A percentile compares a stretch with the other conserved stretches of the same genome.
These are phyloP conservation scores for Phyllotreta striolata DNA, from an alignment of 2,888 invertebrate species.

Conservation along the genomic window DNA sequence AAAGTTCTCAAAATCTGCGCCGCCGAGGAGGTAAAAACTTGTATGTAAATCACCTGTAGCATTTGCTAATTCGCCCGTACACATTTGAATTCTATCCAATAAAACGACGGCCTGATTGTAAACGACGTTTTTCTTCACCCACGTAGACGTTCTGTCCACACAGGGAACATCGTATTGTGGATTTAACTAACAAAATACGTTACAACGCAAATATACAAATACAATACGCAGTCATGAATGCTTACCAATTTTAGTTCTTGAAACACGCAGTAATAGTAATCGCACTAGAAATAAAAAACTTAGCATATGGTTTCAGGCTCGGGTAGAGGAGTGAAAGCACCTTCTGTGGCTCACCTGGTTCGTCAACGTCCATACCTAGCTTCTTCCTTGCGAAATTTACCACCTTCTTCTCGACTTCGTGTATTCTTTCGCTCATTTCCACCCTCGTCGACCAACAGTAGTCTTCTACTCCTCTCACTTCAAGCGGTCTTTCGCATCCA, in stretches of 20 bases:
- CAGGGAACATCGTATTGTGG: conserved; percentile 47
- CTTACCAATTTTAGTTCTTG: conserved; percentile 48
- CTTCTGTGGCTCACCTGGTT: conserved; percentile 49
- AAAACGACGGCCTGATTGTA: conserved; percentile 47
- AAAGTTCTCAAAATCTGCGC: no score
- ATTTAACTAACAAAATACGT: conserved; percentile 46
- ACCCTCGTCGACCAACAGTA: conserved; percentile 50
- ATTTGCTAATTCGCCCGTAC: conserved; percentile 46
- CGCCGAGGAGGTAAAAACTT: neutral
- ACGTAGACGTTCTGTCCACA: conserved; percentile 48
- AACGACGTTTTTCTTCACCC: conserved; percentile 51
- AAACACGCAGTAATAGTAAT: conserved; percentile 48
- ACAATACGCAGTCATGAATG: conserved; percentile 23
- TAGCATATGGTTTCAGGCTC: neutral
- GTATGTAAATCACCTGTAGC: conserved; percentile 37
- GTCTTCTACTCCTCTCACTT: conserved; percentile 50
- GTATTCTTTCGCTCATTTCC: conserved; percentile 50
- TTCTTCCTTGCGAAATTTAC: conserved; percentile 53
- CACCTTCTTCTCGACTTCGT: conserved; percentile 50
- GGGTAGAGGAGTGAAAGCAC: conserved; percentile 33
- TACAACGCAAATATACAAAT: neutral
- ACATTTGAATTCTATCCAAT: conserved; percentile 44
- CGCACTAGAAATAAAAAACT: conserved; percentile 45
- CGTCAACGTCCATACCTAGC: conserved; percentile 47
- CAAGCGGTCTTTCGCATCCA: conserved; percentile 44